A percentile compares a stretch with the other conserved stretches of the same genome.
These are phyloP conservation scores for Molossus molossus DNA, from an alignment of 2,797 vertebrate genomes.

Conservation along the genomic window DNA sequence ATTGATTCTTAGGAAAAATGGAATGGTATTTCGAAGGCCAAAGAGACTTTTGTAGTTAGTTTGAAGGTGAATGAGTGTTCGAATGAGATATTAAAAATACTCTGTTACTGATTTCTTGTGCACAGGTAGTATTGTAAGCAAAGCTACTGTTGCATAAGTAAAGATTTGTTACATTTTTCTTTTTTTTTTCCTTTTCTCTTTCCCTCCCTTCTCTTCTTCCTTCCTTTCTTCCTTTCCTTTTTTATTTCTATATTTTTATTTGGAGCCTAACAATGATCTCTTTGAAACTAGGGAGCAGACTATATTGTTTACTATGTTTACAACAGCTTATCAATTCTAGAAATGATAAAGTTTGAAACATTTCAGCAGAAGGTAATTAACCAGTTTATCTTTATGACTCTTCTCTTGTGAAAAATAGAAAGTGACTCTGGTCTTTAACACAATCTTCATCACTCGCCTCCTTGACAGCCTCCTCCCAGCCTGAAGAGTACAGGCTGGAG, in stretches of 20 bases:
- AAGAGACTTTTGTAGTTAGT: background rate
- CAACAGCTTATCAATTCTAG: background rate
- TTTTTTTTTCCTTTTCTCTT: background rate
- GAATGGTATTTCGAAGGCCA: background rate
- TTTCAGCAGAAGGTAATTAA: background rate
- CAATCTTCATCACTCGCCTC: background rate
- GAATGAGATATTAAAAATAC: background rate
- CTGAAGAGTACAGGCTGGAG: too few relatives aligned
- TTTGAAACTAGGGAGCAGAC: background rate
- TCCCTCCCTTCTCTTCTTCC: background rate
- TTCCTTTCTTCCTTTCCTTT: background rate
- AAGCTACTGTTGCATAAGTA: background rate
- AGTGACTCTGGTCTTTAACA: background rate
- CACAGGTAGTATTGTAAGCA: background rate
- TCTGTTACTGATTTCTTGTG: background rate
- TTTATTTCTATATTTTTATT: background rate
- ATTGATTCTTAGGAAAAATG: background rate
- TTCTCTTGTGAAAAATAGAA: background rate
- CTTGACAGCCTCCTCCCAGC: background rate
- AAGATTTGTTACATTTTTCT: background rate
- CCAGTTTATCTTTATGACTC: background rate
- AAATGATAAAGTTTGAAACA: slow-evolving; percentile 51
- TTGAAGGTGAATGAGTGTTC: background rate
- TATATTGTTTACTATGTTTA: background rate
- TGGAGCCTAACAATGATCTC: background rate